Evolutionary conservation across 2,888 invertebrate species (phyloP), one percentile per base, ranked within the genome.

Genomic region (Melanostoma mellinum): DNA sequence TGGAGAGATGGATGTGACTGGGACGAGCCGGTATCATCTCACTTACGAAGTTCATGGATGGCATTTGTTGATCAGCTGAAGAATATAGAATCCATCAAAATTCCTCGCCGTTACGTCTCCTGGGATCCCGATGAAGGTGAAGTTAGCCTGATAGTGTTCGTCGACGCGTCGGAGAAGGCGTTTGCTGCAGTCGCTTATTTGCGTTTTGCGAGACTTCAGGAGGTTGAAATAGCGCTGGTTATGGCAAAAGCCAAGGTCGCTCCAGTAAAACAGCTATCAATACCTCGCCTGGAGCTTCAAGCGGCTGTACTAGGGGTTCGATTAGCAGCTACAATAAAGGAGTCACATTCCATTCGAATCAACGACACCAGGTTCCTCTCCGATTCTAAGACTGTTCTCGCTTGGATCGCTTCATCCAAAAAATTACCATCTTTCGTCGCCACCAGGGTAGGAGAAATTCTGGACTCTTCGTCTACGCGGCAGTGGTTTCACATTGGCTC

Each of bases 401-500:
- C 53, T 33, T 68, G 55, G 68, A 44, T 68, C 3, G 6, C 10
- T 10, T 53, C 53, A 6, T 40, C 40, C 20, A 44, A 53, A 3
- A 40, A 67, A 53, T 67, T 53, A n/a, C 44, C 35, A 55, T 10
- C 56, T 4, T 48, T 56, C 35, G 55, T 56, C 20, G 67, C 40
- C 36, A 32, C 35, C 3, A 50, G 52, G 52, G 52, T 67, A 9
- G 65, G 65, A 38, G 67, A 42, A 33, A 68, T 53, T 38, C 32
- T 68, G 32, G 42, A 68, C 1, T 44, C 52, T 6, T n/a, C 46
- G 3, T 3, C 46, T 20, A 20, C 50, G 9, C 30, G 42, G 1
- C 46, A 46, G 3, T 52, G 53, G 52, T 40, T 20, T 42, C 33
- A 33, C 40, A 33, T 68, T 32, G 42, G 32, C 2, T 40, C 58